Evolutionary conservation across 2,797 vertebrate genomes (phyloP).

Genomic region (Sebastes wilsoni): DNA sequence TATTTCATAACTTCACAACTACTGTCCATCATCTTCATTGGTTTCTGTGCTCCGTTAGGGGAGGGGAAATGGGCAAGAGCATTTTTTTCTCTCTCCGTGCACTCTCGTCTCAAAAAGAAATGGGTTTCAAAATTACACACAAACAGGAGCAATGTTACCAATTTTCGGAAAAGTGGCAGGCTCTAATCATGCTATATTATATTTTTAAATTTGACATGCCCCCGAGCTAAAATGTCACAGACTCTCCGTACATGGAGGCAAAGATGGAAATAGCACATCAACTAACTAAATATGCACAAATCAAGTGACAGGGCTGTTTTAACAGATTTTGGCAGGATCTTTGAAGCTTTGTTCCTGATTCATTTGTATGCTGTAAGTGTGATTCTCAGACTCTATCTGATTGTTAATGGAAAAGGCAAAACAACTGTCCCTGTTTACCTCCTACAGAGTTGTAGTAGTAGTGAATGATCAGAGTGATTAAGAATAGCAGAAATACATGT

Average conservation of each 20-base stretch:
- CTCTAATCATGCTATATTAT: constrained; percentile 13
- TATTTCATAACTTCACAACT: constrained; percentile 6
- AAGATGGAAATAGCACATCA: constrained; percentile 15
- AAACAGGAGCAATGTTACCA: constrained; percentile 9
- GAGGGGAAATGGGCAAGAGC: not conserved
- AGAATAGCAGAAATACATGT: constrained; percentile 6
- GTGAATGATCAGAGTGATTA: constrained; percentile 3
- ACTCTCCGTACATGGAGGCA: not conserved
- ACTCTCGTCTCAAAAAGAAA: constrained; percentile 15
- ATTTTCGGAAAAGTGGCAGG: not conserved
- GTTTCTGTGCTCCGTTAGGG: not conserved
- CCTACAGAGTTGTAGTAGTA: not conserved
- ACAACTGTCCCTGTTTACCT: not conserved
- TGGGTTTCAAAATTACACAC: constrained; percentile 27
- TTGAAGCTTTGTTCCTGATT: constrained; percentile 13
- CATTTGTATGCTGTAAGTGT: constrained; percentile 1
- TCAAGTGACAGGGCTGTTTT: not conserved
- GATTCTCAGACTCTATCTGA: not conserved
- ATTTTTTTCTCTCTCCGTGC: not conserved
- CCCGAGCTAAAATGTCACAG: constrained; percentile 7
- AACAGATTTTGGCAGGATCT: constrained; percentile 4
- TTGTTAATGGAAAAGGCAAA: not conserved
- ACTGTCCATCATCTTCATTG: constrained; percentile 4
- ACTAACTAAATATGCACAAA: constrained; percentile 4
- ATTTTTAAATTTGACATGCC: constrained; percentile 27